Base-by-base conservation (phyloP, 2,797 vertebrate species). In the Odontamblyopus rebecca region DNA sequence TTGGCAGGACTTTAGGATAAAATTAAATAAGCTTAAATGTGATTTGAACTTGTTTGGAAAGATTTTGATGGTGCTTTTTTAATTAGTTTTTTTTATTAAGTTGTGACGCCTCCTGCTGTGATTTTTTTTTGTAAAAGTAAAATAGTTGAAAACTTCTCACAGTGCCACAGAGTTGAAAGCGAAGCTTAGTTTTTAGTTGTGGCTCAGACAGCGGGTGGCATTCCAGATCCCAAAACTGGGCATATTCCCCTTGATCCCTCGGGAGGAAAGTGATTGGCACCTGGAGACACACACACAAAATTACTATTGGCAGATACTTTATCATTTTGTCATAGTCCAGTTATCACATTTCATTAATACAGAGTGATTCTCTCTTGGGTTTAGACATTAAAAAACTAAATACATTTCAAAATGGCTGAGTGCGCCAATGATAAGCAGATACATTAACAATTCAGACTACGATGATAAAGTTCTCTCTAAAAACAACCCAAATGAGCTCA, bases 141-240 rank as follows among this genome's bases (percentile, higher is more conserved):
- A 59, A 27, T 19, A 26, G 27, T 19, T 69, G 69, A 73, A 1
- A 30, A 63, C 27, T 70, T 78, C 96, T 94, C 73, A 99, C 98
- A 30, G 83, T 91, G 89, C 96, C 98, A 88, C 93, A 96, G 66
- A 99, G 93, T 16, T 98, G 96, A 83, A 99, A 95, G 80, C 95
- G 96, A 75, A 95, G 75, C 44, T 93, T 94, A 63, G 93, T 91
- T 84, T 96, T 98, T 79, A 93, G 90, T 53, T 94, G 94, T 8
- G 95, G 93, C 56, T 96, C 94, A 64, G 94, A 93, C 84, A 95
- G 77, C 6, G 95, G 93, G 74, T 97, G 94, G 82, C 94, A 98
- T 82, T 99, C 97, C 74, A 97, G 87, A 82, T 99, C 96, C 98
- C 98, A 99, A 86, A 98, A 98, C 83, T 99, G 98, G 35, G 95